phyloP scores from a whole-genome alignment of 2,113 vertebrate genomes.

The Neotoma lepida region DNA sequence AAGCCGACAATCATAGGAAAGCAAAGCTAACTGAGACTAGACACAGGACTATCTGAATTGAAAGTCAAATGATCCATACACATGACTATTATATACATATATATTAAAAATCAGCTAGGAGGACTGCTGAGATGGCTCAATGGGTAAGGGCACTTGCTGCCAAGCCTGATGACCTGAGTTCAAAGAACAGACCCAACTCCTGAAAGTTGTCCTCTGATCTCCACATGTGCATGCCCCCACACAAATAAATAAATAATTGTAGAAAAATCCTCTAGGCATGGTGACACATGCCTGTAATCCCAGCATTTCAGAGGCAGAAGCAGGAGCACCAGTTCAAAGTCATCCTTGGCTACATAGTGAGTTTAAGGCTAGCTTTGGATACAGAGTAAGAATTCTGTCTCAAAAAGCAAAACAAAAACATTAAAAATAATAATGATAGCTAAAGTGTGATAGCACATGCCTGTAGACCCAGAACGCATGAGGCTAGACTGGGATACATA shows the following conservation, averaged over 20 bases:
- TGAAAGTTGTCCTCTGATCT: not conserved
- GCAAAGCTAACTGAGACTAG: conserved; percentile 45
- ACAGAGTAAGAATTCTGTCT: not conserved
- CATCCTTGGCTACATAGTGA: not conserved
- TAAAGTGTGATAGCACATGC: not conserved
- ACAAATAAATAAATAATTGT: not conserved
- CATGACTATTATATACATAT: not conserved
- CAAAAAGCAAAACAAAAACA: not conserved
- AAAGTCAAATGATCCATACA: conserved; percentile 36
- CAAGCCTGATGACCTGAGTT: not conserved
- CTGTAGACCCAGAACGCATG: not conserved
- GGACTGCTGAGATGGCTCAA: not conserved
- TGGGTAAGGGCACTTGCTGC: not conserved
- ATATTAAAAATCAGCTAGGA: conserved; percentile 36
- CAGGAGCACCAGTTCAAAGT: not conserved
- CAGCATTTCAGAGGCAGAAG: not conserved
- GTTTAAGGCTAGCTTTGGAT: not conserved
- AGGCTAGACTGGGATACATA: not conserved
- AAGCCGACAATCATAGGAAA: conserved; percentile 24
- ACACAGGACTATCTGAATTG: not conserved
- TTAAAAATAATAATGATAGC: not conserved
- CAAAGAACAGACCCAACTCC: not conserved
- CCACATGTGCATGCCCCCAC: not conserved
- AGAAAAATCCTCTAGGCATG: not conserved
- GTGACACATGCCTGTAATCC: not conserved